Evolutionary conservation across 2,888 invertebrate species (phyloP).

Genomic region (Stenichneumon culpator): DNA sequence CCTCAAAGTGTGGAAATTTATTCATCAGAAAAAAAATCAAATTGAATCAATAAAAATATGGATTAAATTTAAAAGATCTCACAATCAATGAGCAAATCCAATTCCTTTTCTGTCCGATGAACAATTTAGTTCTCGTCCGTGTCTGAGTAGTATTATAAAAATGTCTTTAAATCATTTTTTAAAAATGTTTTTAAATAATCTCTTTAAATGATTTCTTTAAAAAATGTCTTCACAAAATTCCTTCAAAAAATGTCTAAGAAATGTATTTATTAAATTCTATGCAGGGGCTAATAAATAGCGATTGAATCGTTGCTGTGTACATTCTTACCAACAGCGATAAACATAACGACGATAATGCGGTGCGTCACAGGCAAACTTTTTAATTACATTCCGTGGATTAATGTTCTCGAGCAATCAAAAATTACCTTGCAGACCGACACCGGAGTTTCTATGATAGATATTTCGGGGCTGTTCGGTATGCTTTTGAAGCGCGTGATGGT

Average conservation of each 20-base stretch:
- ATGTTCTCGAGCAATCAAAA: slow-evolving; percentile 71
- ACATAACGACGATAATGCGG: slow-evolving; percentile 52
- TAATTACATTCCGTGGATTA: slow-evolving; percentile 61
- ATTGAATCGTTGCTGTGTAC: neutral
- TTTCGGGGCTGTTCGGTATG: slow-evolving; percentile 86
- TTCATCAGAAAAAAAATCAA: too few species aligned
- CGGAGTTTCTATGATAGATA: slow-evolving; percentile 88
- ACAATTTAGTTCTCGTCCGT: too few species aligned
- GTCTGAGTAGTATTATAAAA: neutral
- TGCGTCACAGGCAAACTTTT: slow-evolving; percentile 57
- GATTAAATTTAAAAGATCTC: too few species aligned
- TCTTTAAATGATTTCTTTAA: too few species aligned
- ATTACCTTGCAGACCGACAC: slow-evolving; percentile 88
- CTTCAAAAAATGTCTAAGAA: too few species aligned
- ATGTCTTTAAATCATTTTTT: neutral
- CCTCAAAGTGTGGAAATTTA: too few species aligned
- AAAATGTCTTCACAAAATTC: neutral
- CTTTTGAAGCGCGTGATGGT: slow-evolving; percentile 86
- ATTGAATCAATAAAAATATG: too few species aligned
- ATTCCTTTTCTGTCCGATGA: too few species aligned
- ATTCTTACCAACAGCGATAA: slow-evolving; percentile 27
- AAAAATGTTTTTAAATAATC: too few species aligned
- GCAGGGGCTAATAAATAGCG: too few species aligned
- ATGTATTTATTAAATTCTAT: neutral
- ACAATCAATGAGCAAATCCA: too few species aligned